Percentiles rank a stretch among this genome's conserved stretches.
phyloP scores from a whole-genome alignment of 2,113 vertebrate genomes.

The Laticauda laticaudata region DNA sequence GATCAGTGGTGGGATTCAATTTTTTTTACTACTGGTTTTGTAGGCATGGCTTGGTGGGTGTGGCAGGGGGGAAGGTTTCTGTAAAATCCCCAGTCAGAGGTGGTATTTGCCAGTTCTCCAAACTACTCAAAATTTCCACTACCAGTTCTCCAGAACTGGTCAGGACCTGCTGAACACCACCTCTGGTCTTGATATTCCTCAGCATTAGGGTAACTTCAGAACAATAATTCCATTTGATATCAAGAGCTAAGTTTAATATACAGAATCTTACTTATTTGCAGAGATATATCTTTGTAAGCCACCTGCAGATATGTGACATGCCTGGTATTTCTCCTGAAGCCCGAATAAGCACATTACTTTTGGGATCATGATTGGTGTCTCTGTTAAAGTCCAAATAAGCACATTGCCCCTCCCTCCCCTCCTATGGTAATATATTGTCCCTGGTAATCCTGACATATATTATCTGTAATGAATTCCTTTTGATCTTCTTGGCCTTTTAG shows the following conservation, averaged over 20 bases:
- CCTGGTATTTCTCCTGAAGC: neutral
- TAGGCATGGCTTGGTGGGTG: too few species aligned
- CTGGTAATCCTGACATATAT: neutral
- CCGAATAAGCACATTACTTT: neutral
- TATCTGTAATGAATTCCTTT: neutral
- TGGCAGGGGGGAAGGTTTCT: too few species aligned
- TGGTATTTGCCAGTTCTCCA: too few species aligned
- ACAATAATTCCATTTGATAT: neutral
- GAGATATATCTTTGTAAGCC: neutral
- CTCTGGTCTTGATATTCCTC: neutral
- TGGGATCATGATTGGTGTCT: neutral
- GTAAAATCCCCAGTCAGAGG: too few species aligned
- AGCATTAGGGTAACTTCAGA: neutral
- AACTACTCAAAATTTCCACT: too few species aligned
- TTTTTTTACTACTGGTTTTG: too few species aligned
- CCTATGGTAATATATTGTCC: neutral
- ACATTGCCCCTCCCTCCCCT: neutral
- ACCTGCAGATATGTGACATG: neutral
- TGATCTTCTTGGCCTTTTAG: neutral
- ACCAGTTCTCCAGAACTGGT: too few species aligned
- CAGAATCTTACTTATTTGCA: neutral
- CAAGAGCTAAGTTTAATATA: neutral
- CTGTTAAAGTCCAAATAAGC: neutral
- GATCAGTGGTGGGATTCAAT: too few species aligned
- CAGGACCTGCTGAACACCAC: too few species aligned